Base-by-base conservation (phyloP, 2,113 vertebrate species). In the Perca flavescens region DNA sequence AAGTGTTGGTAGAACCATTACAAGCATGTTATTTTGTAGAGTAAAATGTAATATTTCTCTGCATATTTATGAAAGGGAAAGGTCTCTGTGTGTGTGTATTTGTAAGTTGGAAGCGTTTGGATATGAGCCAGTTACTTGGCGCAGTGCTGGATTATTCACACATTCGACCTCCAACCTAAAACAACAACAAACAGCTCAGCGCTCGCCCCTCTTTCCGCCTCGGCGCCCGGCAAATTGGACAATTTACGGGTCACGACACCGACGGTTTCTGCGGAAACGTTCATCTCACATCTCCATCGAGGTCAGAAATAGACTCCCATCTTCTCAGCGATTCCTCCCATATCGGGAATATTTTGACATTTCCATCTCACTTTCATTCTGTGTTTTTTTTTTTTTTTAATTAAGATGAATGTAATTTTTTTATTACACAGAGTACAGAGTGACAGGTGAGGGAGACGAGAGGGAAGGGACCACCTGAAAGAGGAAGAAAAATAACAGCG, bases 241-340 rank as follows among this genome's bases (percentile, higher is more conserved):
- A 77, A 90, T 92, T 89, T 89, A 89, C 40, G 21, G 90, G 85
- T 89, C 78, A 17, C 10, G 86, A 87, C 88, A 46, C 77, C 47
- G 46, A 4, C 54, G 58, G 52, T 83, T 83, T 5, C 66, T 25
- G 54, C 62, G 12, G 14, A 13, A 77, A 64, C 82, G 70, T 71
- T 79, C 81, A 78, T 90, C 90, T 89, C 74, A 54, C 79, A 77
- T 83, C 82, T 86, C 74, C 70, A 75, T 52, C 10, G 76, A 82
- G 86, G 90, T 91, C 90, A 89, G 83, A 78, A 80, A 86, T n/a
- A 74, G 80, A 82, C 77, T 84, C 84, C 57, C 34, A 10, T 17
- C 57, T 9, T 64, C 82, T 76, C 72, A 16, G 14, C 49, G 52
- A 77, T 79, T 79, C 80, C 53, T 65, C 57, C 49, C 43, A 2